Evolutionary conservation across 2,888 invertebrate genomes (phyloP).

Genomic region (Platynereis dumerilii): DNA sequence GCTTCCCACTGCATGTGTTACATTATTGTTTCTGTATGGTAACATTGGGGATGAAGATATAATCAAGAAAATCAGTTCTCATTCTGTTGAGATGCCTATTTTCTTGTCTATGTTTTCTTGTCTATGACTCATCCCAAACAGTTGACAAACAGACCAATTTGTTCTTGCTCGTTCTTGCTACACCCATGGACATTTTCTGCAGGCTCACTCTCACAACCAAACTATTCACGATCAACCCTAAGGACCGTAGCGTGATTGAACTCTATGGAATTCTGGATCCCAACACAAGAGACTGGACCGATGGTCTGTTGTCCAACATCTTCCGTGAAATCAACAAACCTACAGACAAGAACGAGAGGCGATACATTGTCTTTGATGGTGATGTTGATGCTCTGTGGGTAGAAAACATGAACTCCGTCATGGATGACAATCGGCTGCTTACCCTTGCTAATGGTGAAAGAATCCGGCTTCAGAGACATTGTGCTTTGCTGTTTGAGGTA

Average conservation of each 20-base stretch:
- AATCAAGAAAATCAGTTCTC: no score
- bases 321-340: slow-evolving; percentile 89
- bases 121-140: no score
- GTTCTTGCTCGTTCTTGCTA: no score
- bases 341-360: slow-evolving; percentile 74
- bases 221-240: slow-evolving; percentile 82
- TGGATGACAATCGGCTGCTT: slow-evolving; percentile 91
- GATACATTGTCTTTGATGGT: slow-evolving; percentile 89
- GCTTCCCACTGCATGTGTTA: no score
- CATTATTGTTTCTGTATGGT: no score
- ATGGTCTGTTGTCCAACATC: slow-evolving; percentile 87
- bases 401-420: slow-evolving; percentile 96
- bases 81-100: no score
- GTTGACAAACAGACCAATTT: no score
- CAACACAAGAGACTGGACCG: slow-evolving; percentile 88
- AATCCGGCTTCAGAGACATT: slow-evolving; percentile 81
- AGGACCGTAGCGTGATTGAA: slow-evolving; percentile 87
- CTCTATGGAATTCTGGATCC: slow-evolving; percentile 88
- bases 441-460: slow-evolving; percentile 91
- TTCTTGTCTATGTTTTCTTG: no score
- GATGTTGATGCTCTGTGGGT: slow-evolving; percentile 95
- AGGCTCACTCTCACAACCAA: slow-evolving; percentile 80
- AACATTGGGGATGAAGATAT: no score
- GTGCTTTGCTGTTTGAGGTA: slow-evolving; percentile 85
- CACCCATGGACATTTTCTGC: slow-evolving; percentile 3